phyloP scores from a whole-genome alignment of 30 jellyfish, hydroid and myxozoan species.

The Aurelia sp. region DNA sequence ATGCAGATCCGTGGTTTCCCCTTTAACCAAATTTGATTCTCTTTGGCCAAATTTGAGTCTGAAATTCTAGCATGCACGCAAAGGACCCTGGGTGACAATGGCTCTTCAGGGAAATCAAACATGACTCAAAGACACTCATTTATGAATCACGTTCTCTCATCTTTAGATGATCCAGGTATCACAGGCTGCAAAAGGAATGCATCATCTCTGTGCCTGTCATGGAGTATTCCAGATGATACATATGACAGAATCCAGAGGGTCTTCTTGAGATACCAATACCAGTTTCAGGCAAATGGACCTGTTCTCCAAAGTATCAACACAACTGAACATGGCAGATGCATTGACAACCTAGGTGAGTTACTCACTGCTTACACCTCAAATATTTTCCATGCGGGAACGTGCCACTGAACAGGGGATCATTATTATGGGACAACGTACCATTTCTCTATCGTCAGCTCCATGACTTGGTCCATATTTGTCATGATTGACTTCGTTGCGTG shows the following conservation, averaged over 20 bases:
- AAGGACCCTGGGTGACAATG: no score
- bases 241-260: conserved; percentile 17
- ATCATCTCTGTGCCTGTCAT: conserved; percentile 56
- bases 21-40: no score
- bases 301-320: background rate
- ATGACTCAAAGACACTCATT: background rate
- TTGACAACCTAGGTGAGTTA: conserved; percentile 23
- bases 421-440: no score
- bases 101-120: no score
- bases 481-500: no score
- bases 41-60: no score
- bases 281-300: background rate
- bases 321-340: conserved; percentile 1
- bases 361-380: background rate
- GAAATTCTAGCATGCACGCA: no score
- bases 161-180: conserved; percentile 37
- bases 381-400: no score
- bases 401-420: no score
- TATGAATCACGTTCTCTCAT: background rate
- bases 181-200: conserved; percentile 47
- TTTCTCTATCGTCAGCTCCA: no score
- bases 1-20: no score
- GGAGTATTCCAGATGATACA: conserved; percentile 57
- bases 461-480: no score
- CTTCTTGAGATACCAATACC: conserved; percentile 27